Evolutionary conservation across 2,797 vertebrate genomes (phyloP).

Genomic region (Nannoperca obscura): DNA sequence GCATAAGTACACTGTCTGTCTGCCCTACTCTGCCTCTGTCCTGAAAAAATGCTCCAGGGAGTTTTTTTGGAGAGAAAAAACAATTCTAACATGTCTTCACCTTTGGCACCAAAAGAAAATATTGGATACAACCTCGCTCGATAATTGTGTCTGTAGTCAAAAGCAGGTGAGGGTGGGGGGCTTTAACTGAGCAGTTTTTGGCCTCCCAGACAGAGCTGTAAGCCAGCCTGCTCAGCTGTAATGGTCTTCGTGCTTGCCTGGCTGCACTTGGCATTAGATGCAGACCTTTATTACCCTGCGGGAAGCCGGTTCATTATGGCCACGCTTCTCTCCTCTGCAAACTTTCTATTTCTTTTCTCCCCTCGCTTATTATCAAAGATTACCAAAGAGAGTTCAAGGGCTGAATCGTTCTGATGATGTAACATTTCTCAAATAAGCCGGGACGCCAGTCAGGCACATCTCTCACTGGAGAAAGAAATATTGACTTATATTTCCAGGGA

Average conservation of each 20-base stretch:
- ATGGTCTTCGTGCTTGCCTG: slow-evolving; percentile 80
- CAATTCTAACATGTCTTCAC: slow-evolving; percentile 64
- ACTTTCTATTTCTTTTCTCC: slow-evolving; percentile 70
- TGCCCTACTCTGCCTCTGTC: slow-evolving; percentile 38
- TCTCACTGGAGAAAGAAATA: slow-evolving; percentile 37
- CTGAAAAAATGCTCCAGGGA: slow-evolving; percentile 52
- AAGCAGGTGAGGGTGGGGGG: slow-evolving; percentile 26
- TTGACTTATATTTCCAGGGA: slow-evolving; percentile 26
- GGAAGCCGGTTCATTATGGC: slow-evolving; percentile 78
- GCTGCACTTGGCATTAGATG: slow-evolving; percentile 79
- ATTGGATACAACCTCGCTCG: slow-evolving; percentile 40
- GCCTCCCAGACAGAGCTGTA: slow-evolving; percentile 67
- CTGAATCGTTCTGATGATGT: slow-evolving; percentile 60
- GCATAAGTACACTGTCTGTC: slow-evolving; percentile 14
- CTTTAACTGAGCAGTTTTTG: slow-evolving; percentile 61
- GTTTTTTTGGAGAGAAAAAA: slow-evolving; percentile 44
- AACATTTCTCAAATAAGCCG: slow-evolving; percentile 71
- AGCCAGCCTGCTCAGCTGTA: slow-evolving; percentile 72
- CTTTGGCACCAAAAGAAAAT: slow-evolving; percentile 58
- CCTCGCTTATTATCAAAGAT: slow-evolving; percentile 73
- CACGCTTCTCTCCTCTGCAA: slow-evolving; percentile 63
- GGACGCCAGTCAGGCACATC: slow-evolving; percentile 60
- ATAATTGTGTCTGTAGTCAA: slow-evolving; percentile 66
- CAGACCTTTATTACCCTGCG: slow-evolving; percentile 80
- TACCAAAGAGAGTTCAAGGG: slow-evolving; percentile 71